Percentiles rank a stretch among this genome's conserved stretches.
Evolutionary conservation across 2,888 invertebrate species (phyloP).

Genomic region (Chaetoderma sp.): DNA sequence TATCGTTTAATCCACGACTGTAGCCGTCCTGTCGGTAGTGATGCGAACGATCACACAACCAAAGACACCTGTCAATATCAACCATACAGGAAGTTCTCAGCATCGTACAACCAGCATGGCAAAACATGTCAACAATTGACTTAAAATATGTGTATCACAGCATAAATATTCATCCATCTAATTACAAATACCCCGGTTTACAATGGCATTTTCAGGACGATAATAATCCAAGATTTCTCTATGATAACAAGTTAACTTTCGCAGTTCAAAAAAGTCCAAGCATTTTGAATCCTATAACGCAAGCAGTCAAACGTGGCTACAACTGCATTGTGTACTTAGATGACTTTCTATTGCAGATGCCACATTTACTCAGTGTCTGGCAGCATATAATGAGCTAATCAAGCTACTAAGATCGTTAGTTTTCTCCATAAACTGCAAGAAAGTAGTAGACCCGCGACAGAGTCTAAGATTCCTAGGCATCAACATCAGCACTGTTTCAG

Average conservation of each 20-base stretch:
- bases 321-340: background rate
- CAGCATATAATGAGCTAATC: background rate
- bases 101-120: background rate
- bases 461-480: background rate
- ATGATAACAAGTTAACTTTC: background rate
- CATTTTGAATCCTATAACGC: background rate
- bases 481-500: background rate
- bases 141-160: background rate
- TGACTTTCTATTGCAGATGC: no score
- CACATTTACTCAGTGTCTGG: background rate
- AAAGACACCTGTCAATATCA: background rate
- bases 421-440: background rate
- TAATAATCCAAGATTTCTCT: background rate
- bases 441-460: background rate
- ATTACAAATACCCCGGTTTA: background rate
- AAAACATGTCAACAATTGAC: background rate
- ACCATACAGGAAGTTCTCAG: background rate
- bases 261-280: background rate
- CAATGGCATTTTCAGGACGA: background rate
- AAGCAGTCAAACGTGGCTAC: background rate
- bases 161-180: background rate
- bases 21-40: no score
- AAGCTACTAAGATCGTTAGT: background rate
- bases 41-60: background rate
- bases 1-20: background rate